Evolutionary conservation across 2,888 invertebrate species (phyloP).

Genomic region (Pegoplata infirma): DNA sequence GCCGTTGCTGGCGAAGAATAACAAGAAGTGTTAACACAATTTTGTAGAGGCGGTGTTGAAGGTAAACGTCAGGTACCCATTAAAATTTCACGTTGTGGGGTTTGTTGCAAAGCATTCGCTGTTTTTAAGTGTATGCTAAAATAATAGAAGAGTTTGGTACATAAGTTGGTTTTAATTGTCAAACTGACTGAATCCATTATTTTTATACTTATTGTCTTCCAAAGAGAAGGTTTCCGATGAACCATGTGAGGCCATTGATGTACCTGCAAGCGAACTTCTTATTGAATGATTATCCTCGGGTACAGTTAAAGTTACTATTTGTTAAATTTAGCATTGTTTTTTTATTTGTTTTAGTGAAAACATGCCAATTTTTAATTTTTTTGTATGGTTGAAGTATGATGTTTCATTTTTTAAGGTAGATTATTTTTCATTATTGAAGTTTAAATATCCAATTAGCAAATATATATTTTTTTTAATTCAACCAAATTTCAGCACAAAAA

Average conservation of each 20-base stretch:
- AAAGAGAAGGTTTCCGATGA: constrained; percentile 77
- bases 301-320: constrained; percentile 76
- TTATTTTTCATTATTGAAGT: constrained; percentile 11
- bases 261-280: constrained; percentile 78
- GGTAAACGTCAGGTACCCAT: constrained; percentile 73
- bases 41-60: constrained; percentile 64
- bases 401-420: constrained; percentile 23
- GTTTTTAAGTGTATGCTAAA: constrained; percentile 75
- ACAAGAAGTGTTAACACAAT: constrained; percentile 34
- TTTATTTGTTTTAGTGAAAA: constrained; percentile 32
- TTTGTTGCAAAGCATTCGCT: constrained; percentile 75
- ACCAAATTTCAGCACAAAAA: constrained; percentile 21
- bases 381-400: constrained; percentile 42
- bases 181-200: background rate
- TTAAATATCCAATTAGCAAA: background rate
- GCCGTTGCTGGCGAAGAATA: constrained; percentile 23
- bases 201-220: constrained; percentile 77
- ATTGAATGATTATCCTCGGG: constrained; percentile 77
- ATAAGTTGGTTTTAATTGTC: background rate
- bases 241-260: constrained; percentile 77
- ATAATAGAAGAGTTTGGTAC: background rate
- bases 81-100: constrained; percentile 74
- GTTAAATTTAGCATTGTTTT: constrained; percentile 53
- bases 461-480: background rate
- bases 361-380: constrained; percentile 54